Base-by-base conservation (phyloP, 2,888 invertebrate genomes). In the Trichopoda pennipes region DNA sequence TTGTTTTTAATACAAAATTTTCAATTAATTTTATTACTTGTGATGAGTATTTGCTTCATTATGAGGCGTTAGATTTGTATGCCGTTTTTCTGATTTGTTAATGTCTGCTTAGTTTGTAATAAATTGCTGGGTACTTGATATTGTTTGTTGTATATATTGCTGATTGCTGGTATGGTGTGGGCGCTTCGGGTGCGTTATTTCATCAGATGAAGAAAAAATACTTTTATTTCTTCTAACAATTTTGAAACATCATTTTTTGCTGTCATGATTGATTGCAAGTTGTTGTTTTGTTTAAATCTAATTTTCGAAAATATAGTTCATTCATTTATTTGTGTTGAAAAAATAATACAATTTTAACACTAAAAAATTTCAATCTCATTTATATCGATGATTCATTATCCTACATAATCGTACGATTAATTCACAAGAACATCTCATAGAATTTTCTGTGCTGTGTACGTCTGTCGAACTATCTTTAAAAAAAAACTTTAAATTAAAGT, bases 121-220 rank as follows among this genome's bases (percentile, higher is more conserved):
- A 58, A 74, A 66, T 49, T 38, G 8, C 49, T 23, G 28, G 47
- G 53, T 69, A 69, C 76, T 77, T 77, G 23, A 55, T 42, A 61
- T 47, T 61, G 42, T 44, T 53, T 64, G 66, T 23, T 60, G 35
- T 23, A 17, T 64, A 42, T 14, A 53, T 55, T 35, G n/a, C 42
- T 70, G 64, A 28, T 64, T 63, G 28, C 19, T 72, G n/a, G 3
- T 12, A n/a, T 28, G 81, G 81, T 81, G 81, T 81, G 77, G 81
- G 81, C 76, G 76, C 70, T 78, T 19, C 64, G 58, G 81, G 74
- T 78, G 81, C 77, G 78, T 78, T 69, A 68, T 51, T 32, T 68
- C 63, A 47, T n/a, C 49, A 72, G 56, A 58, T 32, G 44, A 38
- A 38, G 58, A 60, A 28, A 28, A 53, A 8, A 56, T 21, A 47